Conservation (phyloP, 2,797 vertebrate species). For the Sebastiscus albofasciatus region DNA sequence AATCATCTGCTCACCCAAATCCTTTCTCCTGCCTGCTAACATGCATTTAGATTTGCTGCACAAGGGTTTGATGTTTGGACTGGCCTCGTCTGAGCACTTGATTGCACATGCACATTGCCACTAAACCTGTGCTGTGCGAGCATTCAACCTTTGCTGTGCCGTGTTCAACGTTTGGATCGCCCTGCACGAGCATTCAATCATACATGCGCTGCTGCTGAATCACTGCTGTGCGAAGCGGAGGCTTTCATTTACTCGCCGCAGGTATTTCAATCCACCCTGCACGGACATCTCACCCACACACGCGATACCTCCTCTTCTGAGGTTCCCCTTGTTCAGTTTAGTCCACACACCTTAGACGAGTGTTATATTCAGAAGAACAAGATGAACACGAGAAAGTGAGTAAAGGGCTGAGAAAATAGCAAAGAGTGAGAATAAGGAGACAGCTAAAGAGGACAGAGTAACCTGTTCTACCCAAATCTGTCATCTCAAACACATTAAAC, state of each 20-base stretch:
- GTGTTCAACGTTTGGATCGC: slow-evolving; percentile 12
- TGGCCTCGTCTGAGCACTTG: not conserved
- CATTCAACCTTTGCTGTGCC: slow-evolving; percentile 7
- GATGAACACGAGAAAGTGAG: slow-evolving; percentile 23
- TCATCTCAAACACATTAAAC: not conserved
- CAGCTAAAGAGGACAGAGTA: not conserved
- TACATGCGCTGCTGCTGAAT: slow-evolving; percentile 25
- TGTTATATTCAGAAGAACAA: slow-evolving; percentile 25
- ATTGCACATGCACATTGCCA: slow-evolving; percentile 1
- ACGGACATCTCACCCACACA: slow-evolving; percentile 18
- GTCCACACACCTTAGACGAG: slow-evolving; percentile 14
- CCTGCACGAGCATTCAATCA: slow-evolving; percentile 22
- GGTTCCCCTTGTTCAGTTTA: slow-evolving; percentile 3
- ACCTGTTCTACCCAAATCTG: not conserved
- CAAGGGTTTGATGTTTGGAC: not conserved
- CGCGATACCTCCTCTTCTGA: slow-evolving; percentile 16
- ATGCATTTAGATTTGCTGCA: not conserved
- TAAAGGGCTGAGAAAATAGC: not conserved
- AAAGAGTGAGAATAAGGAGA: not conserved
- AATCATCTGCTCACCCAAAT: not conserved
- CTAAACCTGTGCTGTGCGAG: slow-evolving; percentile 8
- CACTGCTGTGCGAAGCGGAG: slow-evolving; percentile 12
- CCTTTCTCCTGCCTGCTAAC: not conserved
- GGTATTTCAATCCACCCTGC: slow-evolving; percentile 49
- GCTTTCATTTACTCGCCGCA: slow-evolving; percentile 34